These are phyloP conservation scores for Marasmarcha lunaedactyla DNA, from an alignment of 2,888 invertebrate species.

Conservation along the genomic window DNA sequence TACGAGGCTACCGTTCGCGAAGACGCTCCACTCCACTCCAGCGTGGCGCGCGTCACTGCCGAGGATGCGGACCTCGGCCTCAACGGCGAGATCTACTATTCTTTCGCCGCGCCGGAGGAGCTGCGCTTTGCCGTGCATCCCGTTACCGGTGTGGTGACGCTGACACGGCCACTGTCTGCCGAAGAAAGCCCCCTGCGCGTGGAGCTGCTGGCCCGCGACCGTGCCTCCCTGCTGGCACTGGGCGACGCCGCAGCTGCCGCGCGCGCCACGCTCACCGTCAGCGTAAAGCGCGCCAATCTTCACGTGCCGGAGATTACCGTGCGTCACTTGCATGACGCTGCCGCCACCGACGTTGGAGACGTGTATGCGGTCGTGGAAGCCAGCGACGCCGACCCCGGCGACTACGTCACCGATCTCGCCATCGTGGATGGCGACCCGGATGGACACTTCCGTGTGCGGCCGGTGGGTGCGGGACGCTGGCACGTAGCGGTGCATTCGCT, in stretches of 20 bases:
- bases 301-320: conserved; percentile 87
- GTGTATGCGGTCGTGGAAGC: conserved; percentile 92
- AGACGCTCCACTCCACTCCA: conserved; percentile 87
- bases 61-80: conserved; percentile 96
- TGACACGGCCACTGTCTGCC: conserved; percentile 79
- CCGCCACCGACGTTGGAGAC: conserved; percentile 83
- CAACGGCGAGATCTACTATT: conserved; percentile 98
- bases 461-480: conserved; percentile 77
- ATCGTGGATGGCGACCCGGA: conserved; percentile 92
- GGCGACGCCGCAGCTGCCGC: conserved; percentile 75
- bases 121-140: conserved; percentile 91
- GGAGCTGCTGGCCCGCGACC: conserved; percentile 86
- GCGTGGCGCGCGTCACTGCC: conserved; percentile 83
- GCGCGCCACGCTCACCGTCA: conserved; percentile 80
- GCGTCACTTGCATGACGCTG: conserved; percentile 75
- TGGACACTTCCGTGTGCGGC: conserved; percentile 83
- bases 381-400: conserved; percentile 84
- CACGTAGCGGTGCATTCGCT: conserved; percentile 83
- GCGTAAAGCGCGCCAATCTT: conserved; percentile 86
- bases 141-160: conserved; percentile 87
- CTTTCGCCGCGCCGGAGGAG: conserved; percentile 83
- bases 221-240: conserved; percentile 74
- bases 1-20: conserved; percentile 91
- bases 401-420: conserved; percentile 81
- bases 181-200: conserved; percentile 71